These are phyloP conservation scores for Clarias fuscus DNA, from an alignment of 2,797 vertebrate species.

Conservation along the genomic window DNA sequence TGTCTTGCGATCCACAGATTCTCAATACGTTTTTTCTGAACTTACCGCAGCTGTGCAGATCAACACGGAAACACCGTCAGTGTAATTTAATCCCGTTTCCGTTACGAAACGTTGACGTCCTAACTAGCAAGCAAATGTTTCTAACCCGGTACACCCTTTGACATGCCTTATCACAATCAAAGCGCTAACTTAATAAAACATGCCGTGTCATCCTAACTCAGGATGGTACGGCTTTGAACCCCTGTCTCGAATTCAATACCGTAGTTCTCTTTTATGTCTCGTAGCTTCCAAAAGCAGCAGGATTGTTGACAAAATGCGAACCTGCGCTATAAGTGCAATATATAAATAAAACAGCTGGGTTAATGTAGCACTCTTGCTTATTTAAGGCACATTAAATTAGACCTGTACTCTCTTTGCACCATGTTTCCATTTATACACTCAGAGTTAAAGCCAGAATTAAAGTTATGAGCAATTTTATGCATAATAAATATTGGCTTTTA, in stretches of 20 bases:
- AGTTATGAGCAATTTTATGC: too few relatives aligned
- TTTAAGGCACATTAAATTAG: neutral
- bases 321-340: neutral
- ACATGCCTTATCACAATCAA: constrained; percentile 28
- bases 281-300: neutral
- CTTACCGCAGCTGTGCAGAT: neutral
- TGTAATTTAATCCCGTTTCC: neutral
- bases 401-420: neutral
- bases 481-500: neutral
- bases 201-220: constrained; percentile 12
- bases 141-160: neutral
- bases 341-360: neutral
- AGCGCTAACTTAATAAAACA: constrained; percentile 28
- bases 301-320: too few relatives aligned
- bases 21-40: neutral
- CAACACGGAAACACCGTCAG: neutral
- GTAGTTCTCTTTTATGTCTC: constrained; percentile 13
- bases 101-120: neutral
- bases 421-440: neutral
- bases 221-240: constrained; percentile 43
- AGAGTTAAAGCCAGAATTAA: neutral
- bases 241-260: constrained; percentile 34
- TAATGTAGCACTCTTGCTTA: neutral
- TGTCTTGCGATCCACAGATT: neutral
- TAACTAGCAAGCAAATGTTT: neutral